Percentiles rank a stretch among this genome's conserved stretches.
Evolutionary conservation across 2,888 invertebrate species (phyloP).

Genomic region (Abrostola triplasia): DNA sequence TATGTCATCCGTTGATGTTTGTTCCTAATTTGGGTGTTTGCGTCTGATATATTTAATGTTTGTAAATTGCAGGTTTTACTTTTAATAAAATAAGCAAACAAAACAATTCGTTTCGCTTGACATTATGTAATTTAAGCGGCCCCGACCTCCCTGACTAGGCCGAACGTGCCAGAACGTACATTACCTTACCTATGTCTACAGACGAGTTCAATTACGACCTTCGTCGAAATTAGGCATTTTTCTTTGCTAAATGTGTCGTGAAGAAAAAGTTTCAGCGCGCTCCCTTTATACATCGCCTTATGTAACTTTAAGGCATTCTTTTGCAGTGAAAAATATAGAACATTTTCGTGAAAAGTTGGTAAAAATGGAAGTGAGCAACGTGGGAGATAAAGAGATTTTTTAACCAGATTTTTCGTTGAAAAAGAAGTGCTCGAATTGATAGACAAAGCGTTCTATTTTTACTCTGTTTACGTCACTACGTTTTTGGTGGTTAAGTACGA

Average conservation of each 20-base stretch:
- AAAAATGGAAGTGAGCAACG: constrained; percentile 31
- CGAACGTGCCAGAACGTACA: constrained; percentile 52
- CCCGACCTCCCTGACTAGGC: constrained; percentile 23
- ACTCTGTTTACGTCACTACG: constrained; percentile 8
- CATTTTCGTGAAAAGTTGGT: constrained; percentile 42
- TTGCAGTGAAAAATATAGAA: constrained; percentile 33
- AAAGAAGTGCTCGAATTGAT: constrained; percentile 10
- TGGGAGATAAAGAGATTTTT: constrained; percentile 37
- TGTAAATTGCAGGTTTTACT: too few relatives aligned
- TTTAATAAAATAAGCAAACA: too few relatives aligned
- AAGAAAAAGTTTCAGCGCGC: constrained; percentile 50
- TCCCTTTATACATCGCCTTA: constrained; percentile 31
- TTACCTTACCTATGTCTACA: constrained; percentile 53
- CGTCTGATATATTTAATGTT: too few relatives aligned
- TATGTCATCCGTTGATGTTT: too few relatives aligned
- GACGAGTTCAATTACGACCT: constrained; percentile 52
- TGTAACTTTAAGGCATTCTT: constrained; percentile 46
- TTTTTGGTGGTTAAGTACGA: neutral
- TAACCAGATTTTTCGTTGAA: constrained; percentile 20
- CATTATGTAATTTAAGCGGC: too few relatives aligned
- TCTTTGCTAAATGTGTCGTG: constrained; percentile 58
- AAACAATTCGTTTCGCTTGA: too few relatives aligned
- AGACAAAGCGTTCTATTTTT: constrained; percentile 13
- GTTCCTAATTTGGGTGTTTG: too few relatives aligned
- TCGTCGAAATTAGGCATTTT: constrained; percentile 58